Percentiles rank a stretch among this genome's conserved stretches.
Evolutionary conservation across 2,797 vertebrate genomes (phyloP).

Genomic region (Nannoperca australis): DNA sequence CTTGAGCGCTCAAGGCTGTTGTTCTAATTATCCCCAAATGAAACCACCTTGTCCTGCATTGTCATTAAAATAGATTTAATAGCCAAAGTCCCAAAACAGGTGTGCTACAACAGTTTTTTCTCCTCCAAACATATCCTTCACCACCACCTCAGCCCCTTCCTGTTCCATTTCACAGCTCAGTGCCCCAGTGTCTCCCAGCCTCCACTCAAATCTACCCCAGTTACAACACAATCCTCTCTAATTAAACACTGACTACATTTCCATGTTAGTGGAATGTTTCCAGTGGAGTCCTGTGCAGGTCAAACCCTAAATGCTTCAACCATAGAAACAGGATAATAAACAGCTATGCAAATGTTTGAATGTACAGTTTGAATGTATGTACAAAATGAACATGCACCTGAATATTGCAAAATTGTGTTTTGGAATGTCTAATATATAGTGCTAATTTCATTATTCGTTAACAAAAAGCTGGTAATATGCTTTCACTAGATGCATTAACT

Average conservation of each 20-base stretch:
- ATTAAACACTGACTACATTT: conserved; percentile 19
- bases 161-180: conserved; percentile 25
- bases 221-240: conserved; percentile 15
- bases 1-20: conserved; percentile 67
- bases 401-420: background rate
- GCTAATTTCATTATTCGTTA: no score
- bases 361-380: background rate
- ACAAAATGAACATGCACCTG: background rate
- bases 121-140: background rate
- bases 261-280: background rate
- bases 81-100: conserved; percentile 69
- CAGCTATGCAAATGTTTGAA: background rate
- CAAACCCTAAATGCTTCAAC: background rate
- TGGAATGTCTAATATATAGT: no score
- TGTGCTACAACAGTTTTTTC: conserved; percentile 54
- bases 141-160: conserved; percentile 15
- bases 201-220: conserved; percentile 26
- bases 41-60: conserved; percentile 74
- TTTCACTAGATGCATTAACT: no score
- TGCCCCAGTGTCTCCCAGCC: background rate
- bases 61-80: conserved; percentile 73
- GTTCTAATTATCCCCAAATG: conserved; percentile 77
- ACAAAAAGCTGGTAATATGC: no score
- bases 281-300: background rate
- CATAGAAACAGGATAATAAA: background rate